Percentiles rank a stretch among this genome's conserved stretches.
These are phyloP conservation scores for Athetis lepigone DNA, from an alignment of 2,888 invertebrate species.

Conservation along the genomic window DNA sequence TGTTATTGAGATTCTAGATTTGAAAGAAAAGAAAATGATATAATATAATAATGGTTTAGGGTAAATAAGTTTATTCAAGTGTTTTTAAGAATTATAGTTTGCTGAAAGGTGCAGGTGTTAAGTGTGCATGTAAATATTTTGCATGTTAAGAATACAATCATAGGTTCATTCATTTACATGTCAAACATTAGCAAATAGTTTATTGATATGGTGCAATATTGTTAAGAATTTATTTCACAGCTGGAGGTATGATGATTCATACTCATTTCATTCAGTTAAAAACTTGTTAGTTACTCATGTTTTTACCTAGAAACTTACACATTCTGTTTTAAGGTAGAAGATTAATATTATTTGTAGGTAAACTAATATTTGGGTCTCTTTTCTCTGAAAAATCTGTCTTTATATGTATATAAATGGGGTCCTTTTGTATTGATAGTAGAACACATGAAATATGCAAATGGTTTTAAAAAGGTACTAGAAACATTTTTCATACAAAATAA, in stretches of 20 bases:
- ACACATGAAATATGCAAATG: too few species aligned
- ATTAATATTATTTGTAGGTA: too few species aligned
- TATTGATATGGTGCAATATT: conserved; percentile 38
- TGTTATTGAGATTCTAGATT: too few species aligned
- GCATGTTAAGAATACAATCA: conserved; percentile 38
- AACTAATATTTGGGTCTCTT: too few species aligned
- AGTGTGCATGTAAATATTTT: conserved; percentile 31
- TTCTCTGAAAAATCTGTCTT: too few species aligned
- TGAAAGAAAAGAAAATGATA: background rate
- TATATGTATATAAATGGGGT: too few species aligned
- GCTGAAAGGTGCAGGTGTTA: conserved; percentile 18
- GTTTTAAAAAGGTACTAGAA: too few species aligned
- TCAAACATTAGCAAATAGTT: background rate
- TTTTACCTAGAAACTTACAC: too few species aligned
- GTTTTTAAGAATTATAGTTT: background rate
- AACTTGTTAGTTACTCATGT: background rate
- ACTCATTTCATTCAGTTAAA: conserved; percentile 8
- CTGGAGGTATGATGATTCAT: conserved; percentile 14
- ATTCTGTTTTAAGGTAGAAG: background rate
- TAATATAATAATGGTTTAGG: conserved; percentile 19
- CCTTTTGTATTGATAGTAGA: too few species aligned
- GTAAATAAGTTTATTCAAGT: conserved; percentile 26
- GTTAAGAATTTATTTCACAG: background rate
- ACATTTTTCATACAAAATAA: too few species aligned
- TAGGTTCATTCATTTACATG: conserved; percentile 8